Evolutionary conservation across 2,888 invertebrate species (phyloP).

Genomic region (Ennomos erosarius): DNA sequence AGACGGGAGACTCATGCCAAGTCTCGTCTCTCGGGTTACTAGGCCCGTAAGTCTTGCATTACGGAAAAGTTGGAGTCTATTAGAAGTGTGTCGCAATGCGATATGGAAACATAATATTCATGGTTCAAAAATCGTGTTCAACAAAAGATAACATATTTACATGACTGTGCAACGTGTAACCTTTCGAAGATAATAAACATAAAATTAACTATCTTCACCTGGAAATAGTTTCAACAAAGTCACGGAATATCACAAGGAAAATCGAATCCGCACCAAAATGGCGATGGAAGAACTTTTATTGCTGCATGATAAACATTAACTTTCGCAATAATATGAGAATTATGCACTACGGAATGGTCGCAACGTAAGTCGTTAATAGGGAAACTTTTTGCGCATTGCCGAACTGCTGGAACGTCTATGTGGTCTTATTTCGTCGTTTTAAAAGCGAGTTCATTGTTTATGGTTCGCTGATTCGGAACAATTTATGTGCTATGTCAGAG

Average conservation of each 20-base stretch:
- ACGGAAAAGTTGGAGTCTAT: slow-evolving; percentile 7
- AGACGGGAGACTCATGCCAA: slow-evolving; percentile 51
- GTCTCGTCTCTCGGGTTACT: slow-evolving; percentile 35
- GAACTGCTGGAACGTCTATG: slow-evolving; percentile 40
- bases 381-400: slow-evolving; percentile 65
- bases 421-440: slow-evolving; percentile 43
- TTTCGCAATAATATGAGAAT: slow-evolving; percentile 55
- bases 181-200: too few species aligned
- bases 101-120: slow-evolving; percentile 1
- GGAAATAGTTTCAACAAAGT: too few species aligned
- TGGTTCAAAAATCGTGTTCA: slow-evolving; percentile 3
- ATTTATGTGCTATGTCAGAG: slow-evolving; percentile 53
- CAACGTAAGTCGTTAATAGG: slow-evolving; percentile 58
- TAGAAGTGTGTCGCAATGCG: background rate
- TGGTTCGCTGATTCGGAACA: slow-evolving; percentile 47
- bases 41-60: slow-evolving; percentile 8
- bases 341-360: slow-evolving; percentile 56
- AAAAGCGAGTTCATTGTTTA: slow-evolving; percentile 49
- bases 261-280: slow-evolving; percentile 22
- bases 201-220: too few species aligned
- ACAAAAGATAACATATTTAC: background rate
- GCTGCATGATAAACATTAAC: slow-evolving; percentile 50
- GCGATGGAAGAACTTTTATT: slow-evolving; percentile 26
- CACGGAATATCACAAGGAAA: background rate
- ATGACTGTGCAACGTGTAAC: background rate